These are phyloP conservation scores for Microctenopoma steveboyesi DNA, from an alignment of 2,797 vertebrate genomes.

Conservation along the genomic window DNA sequence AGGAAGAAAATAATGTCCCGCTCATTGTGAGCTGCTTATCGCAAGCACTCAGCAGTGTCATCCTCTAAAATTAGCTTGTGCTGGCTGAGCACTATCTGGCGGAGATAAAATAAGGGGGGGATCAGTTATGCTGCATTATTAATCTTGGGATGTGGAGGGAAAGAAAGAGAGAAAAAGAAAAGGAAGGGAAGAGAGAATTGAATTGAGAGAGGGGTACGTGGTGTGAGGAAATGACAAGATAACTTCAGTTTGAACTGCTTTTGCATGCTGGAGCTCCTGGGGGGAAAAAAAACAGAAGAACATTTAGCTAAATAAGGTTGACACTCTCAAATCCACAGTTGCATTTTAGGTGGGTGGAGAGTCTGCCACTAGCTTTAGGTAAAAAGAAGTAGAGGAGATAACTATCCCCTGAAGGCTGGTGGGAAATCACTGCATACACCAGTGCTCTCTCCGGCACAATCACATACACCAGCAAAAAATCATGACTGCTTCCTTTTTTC, in stretches of 20 bases:
- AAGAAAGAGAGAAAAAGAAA: slow-evolving; percentile 43
- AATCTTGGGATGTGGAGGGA: slow-evolving; percentile 64
- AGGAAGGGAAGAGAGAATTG: slow-evolving; percentile 31
- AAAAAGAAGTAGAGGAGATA: slow-evolving; percentile 60
- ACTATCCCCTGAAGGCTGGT: slow-evolving; percentile 47
- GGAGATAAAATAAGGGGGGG: slow-evolving; percentile 72
- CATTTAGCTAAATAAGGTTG: slow-evolving; percentile 64
- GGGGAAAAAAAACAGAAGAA: slow-evolving; percentile 13
- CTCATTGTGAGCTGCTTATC: slow-evolving; percentile 79
- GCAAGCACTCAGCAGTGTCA: slow-evolving; percentile 76
- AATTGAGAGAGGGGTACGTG: slow-evolving; percentile 20
- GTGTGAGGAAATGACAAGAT: slow-evolving; percentile 51
- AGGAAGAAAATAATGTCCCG: slow-evolving; percentile 68
- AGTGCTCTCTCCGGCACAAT: slow-evolving; percentile 15
- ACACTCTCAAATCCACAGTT: slow-evolving; percentile 63
- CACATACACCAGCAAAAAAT: slow-evolving; percentile 26
- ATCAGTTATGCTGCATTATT: slow-evolving; percentile 73
- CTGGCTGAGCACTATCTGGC: slow-evolving; percentile 75
- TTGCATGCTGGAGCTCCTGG: slow-evolving; percentile 38
- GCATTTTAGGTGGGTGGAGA: slow-evolving; percentile 57
- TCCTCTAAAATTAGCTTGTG: slow-evolving; percentile 81
- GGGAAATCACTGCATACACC: slow-evolving; percentile 53
- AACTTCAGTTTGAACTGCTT: slow-evolving; percentile 62
- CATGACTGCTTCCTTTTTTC: slow-evolving; percentile 5
- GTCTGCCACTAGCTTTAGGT: slow-evolving; percentile 47